Conservation (phyloP, 2,113 vertebrate species). For the Rostratula benghalensis region DNA sequence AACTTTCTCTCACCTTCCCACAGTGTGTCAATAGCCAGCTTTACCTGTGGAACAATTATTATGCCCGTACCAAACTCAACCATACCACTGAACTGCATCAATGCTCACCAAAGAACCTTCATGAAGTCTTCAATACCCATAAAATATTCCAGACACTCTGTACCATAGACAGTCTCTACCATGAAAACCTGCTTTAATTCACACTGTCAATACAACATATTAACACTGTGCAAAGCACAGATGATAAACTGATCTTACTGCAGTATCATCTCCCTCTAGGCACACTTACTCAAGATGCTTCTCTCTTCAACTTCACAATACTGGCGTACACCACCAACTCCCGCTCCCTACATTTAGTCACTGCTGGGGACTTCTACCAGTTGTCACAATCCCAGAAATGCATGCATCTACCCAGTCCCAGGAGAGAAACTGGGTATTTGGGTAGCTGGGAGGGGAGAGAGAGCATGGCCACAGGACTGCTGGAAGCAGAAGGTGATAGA, state of each 20-base stretch:
- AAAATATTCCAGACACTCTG: not conserved
- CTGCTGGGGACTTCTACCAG: not conserved
- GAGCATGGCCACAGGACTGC: not conserved
- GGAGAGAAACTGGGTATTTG: not conserved
- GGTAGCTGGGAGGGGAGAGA: not conserved
- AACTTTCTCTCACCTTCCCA: not conserved
- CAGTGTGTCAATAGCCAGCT: not conserved
- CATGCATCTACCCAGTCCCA: accelerated
- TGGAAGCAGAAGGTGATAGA: not conserved
- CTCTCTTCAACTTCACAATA: not conserved
- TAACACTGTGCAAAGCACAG: not conserved
- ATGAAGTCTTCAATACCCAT: not conserved
- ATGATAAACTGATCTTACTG: not conserved
- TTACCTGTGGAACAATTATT: not conserved
- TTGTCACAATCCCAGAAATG: not conserved
- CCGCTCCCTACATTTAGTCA: not conserved
- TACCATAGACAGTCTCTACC: not conserved
- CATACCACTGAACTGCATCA: not conserved
- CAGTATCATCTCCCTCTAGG: not conserved
- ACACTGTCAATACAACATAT: not conserved
- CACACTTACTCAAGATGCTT: not conserved
- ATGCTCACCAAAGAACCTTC: not conserved
- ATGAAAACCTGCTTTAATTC: not conserved
- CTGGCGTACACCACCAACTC: not conserved
- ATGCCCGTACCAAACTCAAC: not conserved